Percentiles rank a stretch among this genome's conserved stretches.
These are phyloP conservation scores for Lethrus apterus DNA, from an alignment of 1,140 invertebrate genomes.

Conservation along the genomic window DNA sequence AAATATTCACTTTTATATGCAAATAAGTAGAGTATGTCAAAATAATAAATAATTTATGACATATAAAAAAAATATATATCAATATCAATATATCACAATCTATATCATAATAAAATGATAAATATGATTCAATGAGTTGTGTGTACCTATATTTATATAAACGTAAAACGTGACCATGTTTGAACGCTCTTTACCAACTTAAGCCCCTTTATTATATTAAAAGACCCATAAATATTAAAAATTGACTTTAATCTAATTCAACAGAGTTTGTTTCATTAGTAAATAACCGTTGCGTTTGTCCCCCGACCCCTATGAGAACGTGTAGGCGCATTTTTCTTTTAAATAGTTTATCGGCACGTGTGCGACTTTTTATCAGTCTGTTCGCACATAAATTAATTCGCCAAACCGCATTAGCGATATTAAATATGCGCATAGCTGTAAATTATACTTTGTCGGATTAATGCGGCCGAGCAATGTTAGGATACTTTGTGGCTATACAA, in stretches of 20 bases:
- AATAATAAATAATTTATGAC: too few species aligned
- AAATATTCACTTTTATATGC: too few species aligned
- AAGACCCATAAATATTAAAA: conserved; percentile 5
- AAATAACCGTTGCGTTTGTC: not conserved
- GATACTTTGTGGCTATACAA: too few species aligned
- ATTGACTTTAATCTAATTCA: conserved; percentile 10
- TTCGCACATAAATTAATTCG: conserved; percentile 24
- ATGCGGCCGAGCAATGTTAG: conserved; percentile 6
- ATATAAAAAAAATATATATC: too few species aligned
- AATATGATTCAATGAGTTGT: conserved; percentile 4
- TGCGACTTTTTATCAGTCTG: conserved; percentile 18
- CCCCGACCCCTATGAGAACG: not conserved
- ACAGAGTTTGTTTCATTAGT: conserved; percentile 5
- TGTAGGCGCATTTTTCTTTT: too few species aligned
- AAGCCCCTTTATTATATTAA: not conserved
- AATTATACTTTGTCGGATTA: conserved; percentile 25
- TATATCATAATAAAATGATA: conserved; percentile 3
- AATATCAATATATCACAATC: too few species aligned
- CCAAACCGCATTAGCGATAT: conserved; percentile 19
- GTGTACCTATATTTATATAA: not conserved
- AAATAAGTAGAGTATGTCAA: too few species aligned
- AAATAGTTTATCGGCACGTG: not conserved
- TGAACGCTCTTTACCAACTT: not conserved
- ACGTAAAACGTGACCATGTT: not conserved
- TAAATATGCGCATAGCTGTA: conserved; percentile 22